Evolutionary conservation across 1,140 invertebrate species (phyloP).

Genomic region (Luehdorfia chinensis): DNA sequence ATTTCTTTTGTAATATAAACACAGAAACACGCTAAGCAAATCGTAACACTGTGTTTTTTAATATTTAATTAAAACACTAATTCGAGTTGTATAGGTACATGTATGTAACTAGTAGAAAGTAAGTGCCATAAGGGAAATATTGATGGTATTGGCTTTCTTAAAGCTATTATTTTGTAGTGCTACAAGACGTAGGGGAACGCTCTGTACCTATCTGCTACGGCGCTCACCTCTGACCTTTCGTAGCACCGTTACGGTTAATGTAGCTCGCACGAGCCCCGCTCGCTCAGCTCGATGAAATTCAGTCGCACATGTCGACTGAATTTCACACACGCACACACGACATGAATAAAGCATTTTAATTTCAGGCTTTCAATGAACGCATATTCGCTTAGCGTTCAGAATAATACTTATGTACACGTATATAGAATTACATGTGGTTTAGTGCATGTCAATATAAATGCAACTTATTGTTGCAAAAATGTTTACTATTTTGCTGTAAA

Average conservation of each 20-base stretch:
- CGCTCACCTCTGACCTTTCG: conserved; percentile 50
- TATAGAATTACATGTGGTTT: too few relatives aligned
- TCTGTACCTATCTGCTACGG: conserved; percentile 24
- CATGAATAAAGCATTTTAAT: too few relatives aligned
- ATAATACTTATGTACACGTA: too few relatives aligned
- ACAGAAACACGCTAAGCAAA: conserved; percentile 11
- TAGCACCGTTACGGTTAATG: conserved; percentile 31
- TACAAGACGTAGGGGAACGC: background rate
- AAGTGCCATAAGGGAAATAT: too few relatives aligned
- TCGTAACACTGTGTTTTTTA: background rate
- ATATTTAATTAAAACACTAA: background rate
- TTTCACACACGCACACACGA: too few relatives aligned
- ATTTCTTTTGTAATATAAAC: conserved; percentile 9
- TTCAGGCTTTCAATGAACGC: too few relatives aligned
- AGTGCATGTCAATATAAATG: too few relatives aligned
- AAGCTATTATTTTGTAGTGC: conserved; percentile 21
- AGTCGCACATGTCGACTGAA: too few relatives aligned
- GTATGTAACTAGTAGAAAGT: background rate
- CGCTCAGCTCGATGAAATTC: conserved; percentile 37
- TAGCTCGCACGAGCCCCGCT: conserved; percentile 26
- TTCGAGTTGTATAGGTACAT: conserved; percentile 1
- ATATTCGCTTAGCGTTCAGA: too few relatives aligned
- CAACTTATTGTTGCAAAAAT: too few relatives aligned
- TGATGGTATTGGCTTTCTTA: conserved; percentile 13
- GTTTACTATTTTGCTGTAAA: too few relatives aligned